These are phyloP conservation scores for Neostethus bicornis DNA, from an alignment of 2,797 vertebrate genomes.

Conservation along the genomic window DNA sequence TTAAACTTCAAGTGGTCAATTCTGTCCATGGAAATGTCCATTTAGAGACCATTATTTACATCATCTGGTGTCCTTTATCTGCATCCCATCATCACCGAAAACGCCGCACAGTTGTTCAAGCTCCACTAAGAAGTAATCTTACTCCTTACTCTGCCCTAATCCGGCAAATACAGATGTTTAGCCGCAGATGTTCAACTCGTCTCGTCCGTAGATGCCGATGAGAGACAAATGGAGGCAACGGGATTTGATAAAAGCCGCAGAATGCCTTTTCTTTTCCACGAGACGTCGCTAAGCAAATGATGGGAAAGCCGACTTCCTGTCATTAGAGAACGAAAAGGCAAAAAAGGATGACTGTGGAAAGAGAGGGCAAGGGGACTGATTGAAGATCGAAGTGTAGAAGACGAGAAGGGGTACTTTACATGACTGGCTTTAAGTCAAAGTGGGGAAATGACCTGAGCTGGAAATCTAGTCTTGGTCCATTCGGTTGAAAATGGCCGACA, in stretches of 20 bases:
- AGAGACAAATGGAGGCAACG: constrained; percentile 47
- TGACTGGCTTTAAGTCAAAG: constrained; percentile 49
- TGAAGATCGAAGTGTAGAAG: constrained; percentile 52
- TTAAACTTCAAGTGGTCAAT: constrained; percentile 4
- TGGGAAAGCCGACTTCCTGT: constrained; percentile 77
- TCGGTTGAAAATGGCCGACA: constrained; percentile 44
- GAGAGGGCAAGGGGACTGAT: constrained; percentile 43
- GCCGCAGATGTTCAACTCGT: constrained; percentile 20
- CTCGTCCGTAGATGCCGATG: constrained; percentile 35
- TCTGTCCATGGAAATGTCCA: constrained; percentile 5
- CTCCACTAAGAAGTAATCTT: constrained; percentile 41
- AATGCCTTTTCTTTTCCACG: constrained; percentile 64
- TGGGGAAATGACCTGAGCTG: constrained; percentile 46
- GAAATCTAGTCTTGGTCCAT: constrained; percentile 46
- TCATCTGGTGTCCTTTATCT: background rate
- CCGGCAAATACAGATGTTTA: background rate
- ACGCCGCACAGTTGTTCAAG: constrained; percentile 22
- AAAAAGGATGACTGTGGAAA: constrained; percentile 29
- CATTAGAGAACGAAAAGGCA: constrained; percentile 52
- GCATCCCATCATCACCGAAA: constrained; percentile 20
- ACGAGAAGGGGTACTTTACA: constrained; percentile 40
- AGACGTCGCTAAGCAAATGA: constrained; percentile 71
- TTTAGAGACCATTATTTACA: background rate
- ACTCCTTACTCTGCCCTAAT: constrained; percentile 9
- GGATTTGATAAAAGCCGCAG: constrained; percentile 84